Base-by-base conservation (phyloP, 2,797 vertebrate species). In the Micromesistius poutassou region DNA sequence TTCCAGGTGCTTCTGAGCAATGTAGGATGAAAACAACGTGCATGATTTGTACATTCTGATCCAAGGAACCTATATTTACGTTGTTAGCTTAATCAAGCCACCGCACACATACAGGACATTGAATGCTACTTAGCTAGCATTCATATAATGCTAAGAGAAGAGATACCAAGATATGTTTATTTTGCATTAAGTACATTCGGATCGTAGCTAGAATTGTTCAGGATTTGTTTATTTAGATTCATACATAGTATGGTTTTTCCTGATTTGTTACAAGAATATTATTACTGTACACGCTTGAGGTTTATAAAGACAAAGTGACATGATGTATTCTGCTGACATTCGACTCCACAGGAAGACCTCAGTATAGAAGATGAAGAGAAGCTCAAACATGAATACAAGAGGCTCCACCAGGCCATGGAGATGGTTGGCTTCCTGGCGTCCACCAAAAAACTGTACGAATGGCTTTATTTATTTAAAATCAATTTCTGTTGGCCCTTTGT, bases 381-480 rank as follows among this genome's bases (percentile, higher is more conserved):
- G 82, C 94, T 97, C 50, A 83, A 83, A 25, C 94, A 95, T 8
- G 95, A 97, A 84, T 99, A 97, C 33, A 95, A 95, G 76, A 94
- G 97, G 74, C 94, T 99, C 30, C 96, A 98, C 81, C 97, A 97
- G 90, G 98, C 98, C 70, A 98, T 99, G 98, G 98, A 99, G 90
- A 98, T 99, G 97, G 97, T 99, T 35, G 98, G 98, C 77, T 99
- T 99, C 90, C 94, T 99, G 78, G 92, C 95, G 1, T 92, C 96
- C 62, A 99, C 98, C 76, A 98, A 95, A 90, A 98, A 96, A 80
- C 96, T 96, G 98, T 99, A 87, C 82, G 95, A 87, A 30, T 72
- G 40, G 30, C 35, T 81, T 62, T 70, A 0, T 28, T 28, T 62
- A 79, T 38, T 8, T 35, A 0, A 10, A 70, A 46, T 68, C 7